Evolutionary conservation across 2,797 vertebrate species (phyloP).

Genomic region (Dendrocincla fuliginosa): DNA sequence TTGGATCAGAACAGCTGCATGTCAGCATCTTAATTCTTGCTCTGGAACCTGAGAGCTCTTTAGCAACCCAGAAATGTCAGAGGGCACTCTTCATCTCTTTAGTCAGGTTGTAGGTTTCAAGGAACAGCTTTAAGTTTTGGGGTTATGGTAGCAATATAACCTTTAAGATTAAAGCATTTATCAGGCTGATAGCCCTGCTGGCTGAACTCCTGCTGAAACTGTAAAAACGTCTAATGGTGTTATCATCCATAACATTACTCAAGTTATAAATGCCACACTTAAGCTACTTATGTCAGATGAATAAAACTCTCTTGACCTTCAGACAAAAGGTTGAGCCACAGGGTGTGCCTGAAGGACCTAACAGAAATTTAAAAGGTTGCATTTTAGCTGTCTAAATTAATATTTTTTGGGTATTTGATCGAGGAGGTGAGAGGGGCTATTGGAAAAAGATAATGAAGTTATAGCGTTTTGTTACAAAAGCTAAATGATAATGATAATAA

Average conservation of each 20-base stretch:
- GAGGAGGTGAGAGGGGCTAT: background rate
- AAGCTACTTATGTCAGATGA: constrained; percentile 34
- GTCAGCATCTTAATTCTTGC: background rate
- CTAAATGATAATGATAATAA: background rate
- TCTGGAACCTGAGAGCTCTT: background rate
- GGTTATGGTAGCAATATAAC: constrained; percentile 47
- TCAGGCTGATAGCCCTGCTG: constrained; percentile 53
- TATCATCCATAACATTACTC: constrained; percentile 56
- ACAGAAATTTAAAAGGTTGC: background rate
- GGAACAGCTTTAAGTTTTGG: constrained; percentile 26
- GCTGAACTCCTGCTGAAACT: constrained; percentile 59
- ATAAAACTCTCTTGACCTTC: constrained; percentile 58
- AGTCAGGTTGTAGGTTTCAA: constrained; percentile 30
- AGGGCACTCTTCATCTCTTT: constrained; percentile 24
- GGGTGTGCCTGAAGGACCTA: background rate
- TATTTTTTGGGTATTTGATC: background rate
- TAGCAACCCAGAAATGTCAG: constrained; percentile 23
- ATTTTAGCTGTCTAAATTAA: background rate
- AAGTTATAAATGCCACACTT: constrained; percentile 55
- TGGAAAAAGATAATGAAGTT: background rate
- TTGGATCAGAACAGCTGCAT: background rate
- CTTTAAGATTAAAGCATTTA: constrained; percentile 64
- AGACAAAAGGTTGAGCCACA: constrained; percentile 40
- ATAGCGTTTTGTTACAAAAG: background rate
- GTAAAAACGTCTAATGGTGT: constrained; percentile 54